A percentile compares a stretch with the other conserved stretches of the same genome.
Conservation (phyloP, 2,888 invertebrate species). For the Agrochola lota region DNA sequence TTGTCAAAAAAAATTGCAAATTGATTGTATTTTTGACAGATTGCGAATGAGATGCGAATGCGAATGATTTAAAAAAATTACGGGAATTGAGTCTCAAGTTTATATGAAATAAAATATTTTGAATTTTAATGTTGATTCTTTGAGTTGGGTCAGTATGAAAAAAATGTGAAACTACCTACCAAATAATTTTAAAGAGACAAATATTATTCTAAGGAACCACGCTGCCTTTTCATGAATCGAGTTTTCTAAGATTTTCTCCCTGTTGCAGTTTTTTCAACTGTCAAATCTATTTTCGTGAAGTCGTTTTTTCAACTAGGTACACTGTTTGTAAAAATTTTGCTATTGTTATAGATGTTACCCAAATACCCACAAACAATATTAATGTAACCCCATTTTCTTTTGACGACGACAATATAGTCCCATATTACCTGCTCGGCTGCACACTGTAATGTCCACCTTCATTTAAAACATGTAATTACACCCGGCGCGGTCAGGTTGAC, state of each 20-base stretch:
- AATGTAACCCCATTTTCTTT: not conserved
- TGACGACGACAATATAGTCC: conserved; percentile 5
- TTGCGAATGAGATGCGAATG: too few relatives aligned
- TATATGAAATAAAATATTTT: not conserved
- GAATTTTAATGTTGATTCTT: not conserved
- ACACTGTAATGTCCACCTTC: conserved; percentile 70
- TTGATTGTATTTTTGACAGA: too few relatives aligned
- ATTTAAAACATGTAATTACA: conserved; percentile 58
- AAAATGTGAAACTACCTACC: not conserved
- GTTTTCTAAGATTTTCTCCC: not conserved
- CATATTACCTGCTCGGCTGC: conserved; percentile 35
- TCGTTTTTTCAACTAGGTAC: not conserved
- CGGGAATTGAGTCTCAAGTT: not conserved
- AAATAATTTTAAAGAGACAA: not conserved
- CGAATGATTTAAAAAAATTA: too few relatives aligned
- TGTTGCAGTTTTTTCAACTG: not conserved
- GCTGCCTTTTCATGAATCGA: not conserved
- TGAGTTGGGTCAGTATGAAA: not conserved
- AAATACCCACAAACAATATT: not conserved
- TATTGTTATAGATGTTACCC: not conserved
- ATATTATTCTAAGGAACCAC: not conserved
- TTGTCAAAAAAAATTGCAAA: too few relatives aligned
- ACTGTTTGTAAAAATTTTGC: not conserved
- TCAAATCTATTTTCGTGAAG: not conserved
- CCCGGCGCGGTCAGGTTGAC: conserved; percentile 66